phyloP scores from a whole-genome alignment of 1,140 invertebrate species.

The Heliconius congener region DNA sequence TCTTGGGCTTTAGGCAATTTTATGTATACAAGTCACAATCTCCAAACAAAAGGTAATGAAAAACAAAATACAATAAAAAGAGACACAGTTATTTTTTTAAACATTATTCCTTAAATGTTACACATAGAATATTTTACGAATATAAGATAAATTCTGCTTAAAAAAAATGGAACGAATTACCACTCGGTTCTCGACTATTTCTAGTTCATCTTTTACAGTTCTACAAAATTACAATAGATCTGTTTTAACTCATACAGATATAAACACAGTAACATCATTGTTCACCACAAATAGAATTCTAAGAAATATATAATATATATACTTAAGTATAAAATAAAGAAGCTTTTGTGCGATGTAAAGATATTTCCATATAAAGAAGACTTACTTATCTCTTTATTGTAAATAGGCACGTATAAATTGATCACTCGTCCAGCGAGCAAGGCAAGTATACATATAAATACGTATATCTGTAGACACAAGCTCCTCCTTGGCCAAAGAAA shows the following conservation, averaged over 20 bases:
- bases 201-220: not conserved
- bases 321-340: not conserved
- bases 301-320: not conserved
- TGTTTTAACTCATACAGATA: not conserved
- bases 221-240: not conserved
- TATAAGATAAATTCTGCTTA: too few species aligned
- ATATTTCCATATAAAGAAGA: not conserved
- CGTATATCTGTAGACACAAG: slow-evolving; percentile 88
- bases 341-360: not conserved
- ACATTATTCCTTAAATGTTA: too few species aligned
- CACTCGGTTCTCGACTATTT: too few species aligned
- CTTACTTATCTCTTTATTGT: slow-evolving; percentile 92
- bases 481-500: slow-evolving; percentile 97
- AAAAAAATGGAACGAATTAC: too few species aligned
- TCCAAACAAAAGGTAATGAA: too few species aligned
- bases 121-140: too few species aligned
- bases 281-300: not conserved
- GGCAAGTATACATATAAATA: slow-evolving; percentile 91
- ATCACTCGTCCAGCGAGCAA: slow-evolving; percentile 91
- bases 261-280: not conserved
- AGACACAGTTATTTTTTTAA: too few species aligned
- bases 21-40: too few species aligned
- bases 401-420: slow-evolving; percentile 96
- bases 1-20: too few species aligned
- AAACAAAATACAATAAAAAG: too few species aligned